Conservation (phyloP, 2,888 invertebrate species). For the Drosophila mulleri region DNA sequence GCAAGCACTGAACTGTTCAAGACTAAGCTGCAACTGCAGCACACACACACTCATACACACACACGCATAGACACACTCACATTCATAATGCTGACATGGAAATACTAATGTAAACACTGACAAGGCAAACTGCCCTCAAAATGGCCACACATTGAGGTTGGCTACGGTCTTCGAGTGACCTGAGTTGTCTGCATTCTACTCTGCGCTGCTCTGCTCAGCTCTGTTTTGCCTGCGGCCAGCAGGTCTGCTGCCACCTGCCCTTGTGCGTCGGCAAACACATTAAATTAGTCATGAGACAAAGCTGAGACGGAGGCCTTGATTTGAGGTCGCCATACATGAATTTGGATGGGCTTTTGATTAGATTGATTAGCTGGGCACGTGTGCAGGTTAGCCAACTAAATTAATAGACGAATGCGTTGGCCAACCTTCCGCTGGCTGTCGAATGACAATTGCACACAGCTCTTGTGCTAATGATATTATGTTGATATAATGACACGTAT, state of each 20-base stretch:
- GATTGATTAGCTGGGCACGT: conserved; percentile 23
- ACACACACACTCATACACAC: neutral
- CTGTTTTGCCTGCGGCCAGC: no score
- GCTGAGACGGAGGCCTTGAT: conserved; percentile 6
- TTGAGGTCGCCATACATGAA: neutral
- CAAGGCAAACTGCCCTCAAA: conserved; percentile 37
- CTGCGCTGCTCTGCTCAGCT: neutral
- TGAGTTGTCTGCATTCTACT: no score
- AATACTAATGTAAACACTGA: conserved; percentile 28
- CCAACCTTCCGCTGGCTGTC: neutral
- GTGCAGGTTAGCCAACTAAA: neutral
- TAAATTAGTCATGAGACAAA: conserved; percentile 39
- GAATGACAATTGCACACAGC: neutral
- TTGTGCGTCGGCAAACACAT: conserved; percentile 13
- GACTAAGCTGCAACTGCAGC: conserved; percentile 13
- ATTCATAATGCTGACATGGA: conserved; percentile 13
- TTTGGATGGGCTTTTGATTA: conserved; percentile 24
- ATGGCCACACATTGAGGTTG: conserved; percentile 51
- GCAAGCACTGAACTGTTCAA: conserved; percentile 16
- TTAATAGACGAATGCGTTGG: neutral
- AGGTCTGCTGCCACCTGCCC: neutral
- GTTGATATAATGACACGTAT: neutral
- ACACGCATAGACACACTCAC: conserved; percentile 3
- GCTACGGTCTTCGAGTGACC: neutral
- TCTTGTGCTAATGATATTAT: neutral